Percentiles rank a stretch among this genome's conserved stretches.
These are phyloP conservation scores for Erethizon dorsatum DNA, from an alignment of 2,797 vertebrate genomes.

Conservation along the genomic window DNA sequence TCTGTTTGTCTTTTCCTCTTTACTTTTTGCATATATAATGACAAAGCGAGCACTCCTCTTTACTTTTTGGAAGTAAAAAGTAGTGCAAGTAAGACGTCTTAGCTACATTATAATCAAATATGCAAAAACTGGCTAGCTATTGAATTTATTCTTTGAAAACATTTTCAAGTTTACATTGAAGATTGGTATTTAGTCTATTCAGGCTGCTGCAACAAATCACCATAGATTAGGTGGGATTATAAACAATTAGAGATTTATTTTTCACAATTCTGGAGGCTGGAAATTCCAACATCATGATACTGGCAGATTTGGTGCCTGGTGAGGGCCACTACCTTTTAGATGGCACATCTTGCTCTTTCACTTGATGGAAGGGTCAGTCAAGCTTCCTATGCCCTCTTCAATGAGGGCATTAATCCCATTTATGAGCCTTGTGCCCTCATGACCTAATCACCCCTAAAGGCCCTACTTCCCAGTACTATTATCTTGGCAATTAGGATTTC, in stretches of 20 bases:
- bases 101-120: neutral
- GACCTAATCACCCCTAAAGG: neutral
- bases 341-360: neutral
- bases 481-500: neutral
- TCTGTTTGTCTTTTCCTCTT: neutral
- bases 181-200: neutral
- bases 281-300: neutral
- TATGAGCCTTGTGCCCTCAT: neutral
- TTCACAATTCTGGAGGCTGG: neutral
- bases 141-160: constrained; percentile 21
- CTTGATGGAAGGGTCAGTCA: neutral
- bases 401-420: neutral
- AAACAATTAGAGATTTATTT: neutral
- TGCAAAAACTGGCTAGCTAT: neutral
- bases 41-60: neutral
- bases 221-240: neutral
- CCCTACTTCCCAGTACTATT: neutral
- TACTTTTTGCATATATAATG: neutral
- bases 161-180: constrained; percentile 7
- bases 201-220: neutral
- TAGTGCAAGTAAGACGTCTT: neutral
- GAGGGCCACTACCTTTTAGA: neutral
- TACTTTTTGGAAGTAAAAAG: neutral
- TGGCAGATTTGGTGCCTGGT: neutral
- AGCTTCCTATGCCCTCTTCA: neutral